These are phyloP conservation scores for Oryzias celebensis DNA, from an alignment of 2,113 vertebrate genomes.

Conservation along the genomic window DNA sequence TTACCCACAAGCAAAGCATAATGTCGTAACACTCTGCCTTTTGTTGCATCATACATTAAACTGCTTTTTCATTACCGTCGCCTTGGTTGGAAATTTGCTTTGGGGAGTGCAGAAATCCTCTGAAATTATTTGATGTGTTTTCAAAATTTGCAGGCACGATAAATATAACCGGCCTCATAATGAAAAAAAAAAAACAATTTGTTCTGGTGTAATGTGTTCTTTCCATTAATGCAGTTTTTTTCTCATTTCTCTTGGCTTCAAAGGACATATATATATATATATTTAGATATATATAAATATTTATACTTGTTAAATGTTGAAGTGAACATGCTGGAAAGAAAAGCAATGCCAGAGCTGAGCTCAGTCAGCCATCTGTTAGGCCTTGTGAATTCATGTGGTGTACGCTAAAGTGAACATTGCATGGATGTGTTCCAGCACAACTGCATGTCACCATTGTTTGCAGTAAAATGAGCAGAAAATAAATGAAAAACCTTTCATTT, in stretches of 20 bases:
- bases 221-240: not conserved
- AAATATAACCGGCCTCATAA: not conserved
- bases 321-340: slow-evolving; percentile 56
- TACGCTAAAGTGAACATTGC: slow-evolving; percentile 56
- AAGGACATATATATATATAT: slow-evolving; percentile 4
- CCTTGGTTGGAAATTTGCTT: not conserved
- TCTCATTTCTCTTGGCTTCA: slow-evolving; percentile 12
- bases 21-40: slow-evolving; percentile 3
- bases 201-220: not conserved
- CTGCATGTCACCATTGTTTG: slow-evolving; percentile 55
- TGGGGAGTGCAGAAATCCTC: not conserved
- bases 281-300: slow-evolving; percentile 44
- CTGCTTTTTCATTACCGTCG: not conserved
- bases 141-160: not conserved
- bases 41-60: slow-evolving; percentile 21
- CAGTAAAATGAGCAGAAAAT: slow-evolving; percentile 33
- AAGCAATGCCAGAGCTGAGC: slow-evolving; percentile 41
- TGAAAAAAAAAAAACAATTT: too few species aligned
- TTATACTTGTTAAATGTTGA: slow-evolving; percentile 49
- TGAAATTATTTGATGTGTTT: not conserved
- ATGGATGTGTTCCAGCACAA: slow-evolving; percentile 57
- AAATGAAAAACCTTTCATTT: slow-evolving; percentile 24
- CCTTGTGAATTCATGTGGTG: slow-evolving; percentile 49
- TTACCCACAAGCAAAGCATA: slow-evolving; percentile 19
- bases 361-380: slow-evolving; percentile 67